Conservation (phyloP, 2,113 vertebrate species). For the Gallinago jamesoni region DNA sequence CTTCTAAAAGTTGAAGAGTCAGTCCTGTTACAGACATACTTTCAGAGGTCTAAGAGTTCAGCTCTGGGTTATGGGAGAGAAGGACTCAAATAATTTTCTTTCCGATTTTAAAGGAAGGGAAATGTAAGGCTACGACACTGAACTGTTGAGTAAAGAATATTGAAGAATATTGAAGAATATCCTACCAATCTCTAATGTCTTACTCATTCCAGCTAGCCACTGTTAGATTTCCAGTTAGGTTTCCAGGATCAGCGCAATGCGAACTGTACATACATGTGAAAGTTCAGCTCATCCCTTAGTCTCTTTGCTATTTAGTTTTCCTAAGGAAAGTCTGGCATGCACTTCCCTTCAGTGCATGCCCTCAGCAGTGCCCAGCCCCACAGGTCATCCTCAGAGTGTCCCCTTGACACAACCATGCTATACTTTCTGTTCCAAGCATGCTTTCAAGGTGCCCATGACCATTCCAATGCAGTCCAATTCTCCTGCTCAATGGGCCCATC, state of each 20-base stretch:
- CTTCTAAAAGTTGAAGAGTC: not conserved
- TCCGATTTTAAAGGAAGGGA: not conserved
- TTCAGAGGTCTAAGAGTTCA: not conserved
- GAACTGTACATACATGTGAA: not conserved
- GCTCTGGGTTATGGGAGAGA: not conserved
- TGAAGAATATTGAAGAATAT: not conserved
- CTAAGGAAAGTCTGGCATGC: not conserved
- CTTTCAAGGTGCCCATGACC: not conserved
- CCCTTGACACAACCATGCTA: not conserved
- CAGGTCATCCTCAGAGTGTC: not conserved
- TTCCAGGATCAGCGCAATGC: not conserved
- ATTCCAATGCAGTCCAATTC: not conserved
- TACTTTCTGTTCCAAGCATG: not conserved
- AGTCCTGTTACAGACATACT: not conserved
- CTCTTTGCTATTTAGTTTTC: not conserved
- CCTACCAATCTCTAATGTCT: not conserved
- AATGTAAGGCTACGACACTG: not conserved
- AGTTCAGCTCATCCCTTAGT: not conserved
- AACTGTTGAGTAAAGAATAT: not conserved
- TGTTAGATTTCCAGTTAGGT: not conserved
- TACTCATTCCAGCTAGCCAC: not conserved
- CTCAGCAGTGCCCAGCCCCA: not conserved
- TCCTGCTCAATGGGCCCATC: not conserved
- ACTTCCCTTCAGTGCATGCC: not conserved
- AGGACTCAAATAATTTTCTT: not conserved